Conservation (phyloP, 2,113 vertebrate species). For the Puffinus mauretanicus region DNA sequence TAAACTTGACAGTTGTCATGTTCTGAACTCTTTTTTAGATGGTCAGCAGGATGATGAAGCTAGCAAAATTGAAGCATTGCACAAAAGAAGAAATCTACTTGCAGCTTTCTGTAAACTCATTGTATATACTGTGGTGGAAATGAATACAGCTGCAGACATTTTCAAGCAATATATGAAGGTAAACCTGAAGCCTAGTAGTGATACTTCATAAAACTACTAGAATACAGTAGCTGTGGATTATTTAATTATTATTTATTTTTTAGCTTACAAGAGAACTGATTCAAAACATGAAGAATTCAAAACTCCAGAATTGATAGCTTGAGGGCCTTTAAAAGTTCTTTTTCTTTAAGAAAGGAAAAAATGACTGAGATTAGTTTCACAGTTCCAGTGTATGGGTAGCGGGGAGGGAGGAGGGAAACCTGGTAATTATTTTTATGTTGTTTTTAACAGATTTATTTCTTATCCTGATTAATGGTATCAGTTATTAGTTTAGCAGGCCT, state of each 20-base stretch:
- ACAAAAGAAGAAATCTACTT: constrained; percentile 97
- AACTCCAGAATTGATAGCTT: not conserved
- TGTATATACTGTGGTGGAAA: constrained; percentile 98
- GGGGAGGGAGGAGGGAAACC: not conserved
- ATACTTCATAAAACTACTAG: not conserved
- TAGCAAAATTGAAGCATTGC: constrained; percentile 97
- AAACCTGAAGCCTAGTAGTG: constrained; percentile 1
- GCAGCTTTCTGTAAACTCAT: constrained; percentile 98
- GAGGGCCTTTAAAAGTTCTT: not conserved
- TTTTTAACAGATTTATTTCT: not conserved
- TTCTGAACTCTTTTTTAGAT: constrained; percentile 74
- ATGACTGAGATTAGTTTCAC: not conserved
- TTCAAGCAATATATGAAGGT: constrained; percentile 99
- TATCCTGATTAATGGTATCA: not conserved
- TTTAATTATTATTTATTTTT: not conserved
- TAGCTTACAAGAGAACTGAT: not conserved
- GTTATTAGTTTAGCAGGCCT: not conserved
- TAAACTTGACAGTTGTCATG: not conserved
- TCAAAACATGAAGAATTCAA: not conserved
- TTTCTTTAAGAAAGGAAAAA: not conserved
- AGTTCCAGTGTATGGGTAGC: not conserved
- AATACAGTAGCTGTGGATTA: not conserved
- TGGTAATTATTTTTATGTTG: not conserved
- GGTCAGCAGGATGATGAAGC: constrained; percentile 98
- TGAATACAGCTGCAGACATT: constrained; percentile 96